These are phyloP conservation scores for Papilio elwesi DNA, from an alignment of 2,888 invertebrate genomes.

Conservation along the genomic window DNA sequence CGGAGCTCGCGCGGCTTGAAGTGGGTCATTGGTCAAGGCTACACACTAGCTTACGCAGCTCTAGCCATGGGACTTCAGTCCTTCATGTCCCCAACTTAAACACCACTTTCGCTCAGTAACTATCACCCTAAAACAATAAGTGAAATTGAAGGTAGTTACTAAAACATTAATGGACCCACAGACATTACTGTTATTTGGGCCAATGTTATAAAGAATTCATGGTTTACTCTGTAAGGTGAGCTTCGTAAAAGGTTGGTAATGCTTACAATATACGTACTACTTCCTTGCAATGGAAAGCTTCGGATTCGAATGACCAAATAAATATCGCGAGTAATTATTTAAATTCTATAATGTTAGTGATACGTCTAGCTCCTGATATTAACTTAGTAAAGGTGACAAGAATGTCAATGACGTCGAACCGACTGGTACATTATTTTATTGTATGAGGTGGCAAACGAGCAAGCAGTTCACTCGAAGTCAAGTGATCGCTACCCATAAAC, in stretches of 20 bases:
- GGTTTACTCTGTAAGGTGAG: constrained; percentile 14
- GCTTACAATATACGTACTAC: background rate
- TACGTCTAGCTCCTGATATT: background rate
- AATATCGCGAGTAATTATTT: background rate
- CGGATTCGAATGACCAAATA: background rate
- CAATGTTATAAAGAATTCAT: constrained; percentile 17
- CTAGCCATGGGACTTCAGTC: constrained; percentile 8
- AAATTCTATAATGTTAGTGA: background rate
- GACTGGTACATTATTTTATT: no score
- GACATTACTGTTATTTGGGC: constrained; percentile 13
- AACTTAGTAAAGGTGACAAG: no score
- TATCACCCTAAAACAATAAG: constrained; percentile 11
- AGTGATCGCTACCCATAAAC: no score
- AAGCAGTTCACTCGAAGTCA: no score
- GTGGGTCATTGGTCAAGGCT: constrained; percentile 57
- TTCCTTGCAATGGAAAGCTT: background rate
- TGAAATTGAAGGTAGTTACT: constrained; percentile 26
- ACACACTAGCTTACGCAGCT: constrained; percentile 29
- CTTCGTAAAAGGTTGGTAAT: constrained; percentile 3
- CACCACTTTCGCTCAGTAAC: constrained; percentile 5
- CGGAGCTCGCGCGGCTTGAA: constrained; percentile 43
- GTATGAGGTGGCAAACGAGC: no score
- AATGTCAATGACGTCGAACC: no score
- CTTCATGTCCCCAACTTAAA: constrained; percentile 24
- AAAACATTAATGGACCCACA: constrained; percentile 24